A percentile compares a stretch with the other conserved stretches of the same genome.
phyloP scores from a whole-genome alignment of 2,113 vertebrate genomes.

The Cheilinus undulatus region DNA sequence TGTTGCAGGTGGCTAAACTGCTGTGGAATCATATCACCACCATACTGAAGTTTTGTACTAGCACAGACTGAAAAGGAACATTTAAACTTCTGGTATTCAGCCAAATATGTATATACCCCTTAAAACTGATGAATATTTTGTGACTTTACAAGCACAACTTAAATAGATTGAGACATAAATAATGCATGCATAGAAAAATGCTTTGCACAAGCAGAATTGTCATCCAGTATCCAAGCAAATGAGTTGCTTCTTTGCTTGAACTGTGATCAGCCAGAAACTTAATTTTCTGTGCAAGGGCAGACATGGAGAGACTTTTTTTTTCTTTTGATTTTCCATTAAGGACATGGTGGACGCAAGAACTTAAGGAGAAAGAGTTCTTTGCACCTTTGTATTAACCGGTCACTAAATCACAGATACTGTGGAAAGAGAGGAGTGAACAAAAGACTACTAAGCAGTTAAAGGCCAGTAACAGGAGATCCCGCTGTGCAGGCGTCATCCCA shows the following conservation, averaged over 20 bases:
- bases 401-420: neutral
- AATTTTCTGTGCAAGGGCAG: neutral
- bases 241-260: neutral
- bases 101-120: neutral
- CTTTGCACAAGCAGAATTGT: neutral
- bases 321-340: neutral
- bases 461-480: slow-evolving; percentile 12
- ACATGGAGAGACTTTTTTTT: neutral
- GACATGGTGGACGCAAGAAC: neutral
- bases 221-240: neutral
- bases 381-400: slow-evolving; percentile 22
- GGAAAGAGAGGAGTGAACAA: slow-evolving; percentile 13
- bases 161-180: neutral
- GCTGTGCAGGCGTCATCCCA: slow-evolving; percentile 34
- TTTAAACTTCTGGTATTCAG: neutral
- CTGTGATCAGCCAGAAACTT: no score
- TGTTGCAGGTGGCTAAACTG: neutral
- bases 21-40: neutral
- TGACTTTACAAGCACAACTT: neutral
- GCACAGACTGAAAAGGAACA: neutral
- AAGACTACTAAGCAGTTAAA: slow-evolving; percentile 13
- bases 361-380: neutral
- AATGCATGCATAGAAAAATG: slow-evolving; percentile 13
- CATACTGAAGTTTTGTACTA: neutral
- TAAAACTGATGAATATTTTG: neutral